phyloP scores from a whole-genome alignment of 2,113 vertebrate genomes.

The Etia nguti region DNA sequence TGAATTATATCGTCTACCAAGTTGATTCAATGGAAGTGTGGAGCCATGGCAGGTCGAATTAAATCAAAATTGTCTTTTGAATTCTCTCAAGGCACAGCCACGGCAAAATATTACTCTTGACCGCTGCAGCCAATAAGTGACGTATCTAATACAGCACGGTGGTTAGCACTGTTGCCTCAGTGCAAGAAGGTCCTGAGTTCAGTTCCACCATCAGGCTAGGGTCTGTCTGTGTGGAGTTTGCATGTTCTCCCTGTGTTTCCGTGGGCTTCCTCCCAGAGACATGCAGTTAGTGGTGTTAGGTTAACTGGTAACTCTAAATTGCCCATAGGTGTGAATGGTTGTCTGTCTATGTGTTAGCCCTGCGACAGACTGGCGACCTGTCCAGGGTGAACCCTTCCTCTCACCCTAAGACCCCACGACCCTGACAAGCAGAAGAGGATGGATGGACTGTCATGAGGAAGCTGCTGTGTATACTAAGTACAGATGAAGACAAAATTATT shows the following conservation, averaged over 20 bases:
- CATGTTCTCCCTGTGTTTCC: too few species aligned
- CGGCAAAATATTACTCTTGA: not conserved
- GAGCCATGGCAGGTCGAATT: not conserved
- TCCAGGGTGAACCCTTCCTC: not conserved
- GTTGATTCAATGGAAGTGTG: not conserved
- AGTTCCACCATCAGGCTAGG: not conserved
- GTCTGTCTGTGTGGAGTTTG: not conserved
- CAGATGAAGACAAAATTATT: too few species aligned
- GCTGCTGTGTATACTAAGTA: not conserved
- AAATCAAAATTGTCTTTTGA: not conserved
- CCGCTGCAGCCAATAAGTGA: not conserved
- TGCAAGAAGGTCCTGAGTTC: not conserved
- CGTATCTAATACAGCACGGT: too few species aligned
- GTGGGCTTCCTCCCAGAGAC: too few species aligned
- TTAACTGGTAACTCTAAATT: not conserved
- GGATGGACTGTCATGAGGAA: too few species aligned
- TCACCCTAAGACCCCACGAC: not conserved
- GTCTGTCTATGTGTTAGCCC: not conserved
- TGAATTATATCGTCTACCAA: not conserved
- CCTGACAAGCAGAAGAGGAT: too few species aligned
- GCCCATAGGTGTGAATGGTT: not conserved
- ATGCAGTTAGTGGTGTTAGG: not conserved
- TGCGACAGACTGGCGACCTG: not conserved
- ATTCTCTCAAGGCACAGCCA: not conserved
- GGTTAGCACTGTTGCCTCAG: too few species aligned